Conservation (phyloP, 2,113 vertebrate genomes). For the Thinocorus orbignyianus region DNA sequence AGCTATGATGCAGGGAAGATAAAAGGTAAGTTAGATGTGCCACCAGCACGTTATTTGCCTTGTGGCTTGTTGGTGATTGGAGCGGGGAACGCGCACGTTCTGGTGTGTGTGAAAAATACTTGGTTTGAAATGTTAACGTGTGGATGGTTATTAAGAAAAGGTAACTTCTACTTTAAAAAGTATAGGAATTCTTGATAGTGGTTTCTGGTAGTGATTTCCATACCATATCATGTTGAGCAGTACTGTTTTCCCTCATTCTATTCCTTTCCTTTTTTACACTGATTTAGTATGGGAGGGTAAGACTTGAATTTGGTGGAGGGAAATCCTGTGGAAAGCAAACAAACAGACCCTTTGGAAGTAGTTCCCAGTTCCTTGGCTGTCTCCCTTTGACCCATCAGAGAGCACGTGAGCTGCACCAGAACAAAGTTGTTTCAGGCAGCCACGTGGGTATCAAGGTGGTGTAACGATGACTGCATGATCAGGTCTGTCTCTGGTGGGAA, state of each 20-base stretch:
- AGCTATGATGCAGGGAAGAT: not conserved
- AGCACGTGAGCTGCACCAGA: not conserved
- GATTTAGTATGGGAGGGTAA: not conserved
- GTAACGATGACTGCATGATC: fast-evolving
- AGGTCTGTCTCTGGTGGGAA: not conserved
- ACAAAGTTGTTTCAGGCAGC: not conserved
- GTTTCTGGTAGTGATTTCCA: not conserved
- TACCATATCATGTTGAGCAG: not conserved
- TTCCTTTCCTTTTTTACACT: not conserved
- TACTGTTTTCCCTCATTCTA: not conserved
- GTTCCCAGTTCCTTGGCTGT: not conserved
- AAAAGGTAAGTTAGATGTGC: not conserved
- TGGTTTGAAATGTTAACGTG: not conserved
- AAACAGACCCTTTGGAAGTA: not conserved
- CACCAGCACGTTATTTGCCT: fast-evolving
- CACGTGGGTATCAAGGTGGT: not conserved
- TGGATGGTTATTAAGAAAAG: not conserved
- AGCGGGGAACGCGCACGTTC: fast-evolving
- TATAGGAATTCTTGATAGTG: not conserved
- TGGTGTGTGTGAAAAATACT: not conserved
- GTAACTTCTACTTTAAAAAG: not conserved
- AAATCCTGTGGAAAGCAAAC: not conserved
- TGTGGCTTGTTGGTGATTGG: not conserved
- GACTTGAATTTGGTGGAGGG: not conserved
- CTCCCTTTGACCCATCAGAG: not conserved